phyloP scores from a whole-genome alignment of 2,888 invertebrate species.

The Microchrysa polita region DNA sequence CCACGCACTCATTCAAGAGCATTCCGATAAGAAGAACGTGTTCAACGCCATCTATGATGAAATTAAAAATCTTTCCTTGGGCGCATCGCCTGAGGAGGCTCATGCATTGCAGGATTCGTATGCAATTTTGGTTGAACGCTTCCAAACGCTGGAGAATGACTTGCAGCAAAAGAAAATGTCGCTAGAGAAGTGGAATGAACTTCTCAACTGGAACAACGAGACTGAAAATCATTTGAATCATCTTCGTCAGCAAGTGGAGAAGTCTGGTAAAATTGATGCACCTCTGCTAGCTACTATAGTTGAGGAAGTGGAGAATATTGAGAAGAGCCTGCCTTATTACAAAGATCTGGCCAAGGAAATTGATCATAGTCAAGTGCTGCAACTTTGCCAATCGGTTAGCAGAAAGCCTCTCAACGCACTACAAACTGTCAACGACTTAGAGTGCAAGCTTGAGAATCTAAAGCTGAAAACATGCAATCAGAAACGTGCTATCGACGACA shows the following conservation, averaged over 20 bases:
- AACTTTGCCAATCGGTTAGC: slow-evolving; percentile 75
- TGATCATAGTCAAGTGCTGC: slow-evolving; percentile 74
- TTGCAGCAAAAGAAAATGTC: slow-evolving; percentile 78
- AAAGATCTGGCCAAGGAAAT: slow-evolving; percentile 74
- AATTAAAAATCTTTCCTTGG: slow-evolving; percentile 78
- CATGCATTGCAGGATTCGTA: slow-evolving; percentile 79
- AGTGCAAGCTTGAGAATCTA: slow-evolving; percentile 74
- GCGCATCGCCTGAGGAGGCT: slow-evolving; percentile 78
- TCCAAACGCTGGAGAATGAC: slow-evolving; percentile 78
- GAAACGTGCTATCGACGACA: slow-evolving; percentile 74
- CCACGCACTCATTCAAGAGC: slow-evolving; percentile 84
- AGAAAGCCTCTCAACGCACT: slow-evolving; percentile 79
- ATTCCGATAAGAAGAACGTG: slow-evolving; percentile 81
- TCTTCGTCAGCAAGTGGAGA: slow-evolving; percentile 81
- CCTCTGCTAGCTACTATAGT: slow-evolving; percentile 76
- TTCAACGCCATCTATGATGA: slow-evolving; percentile 84
- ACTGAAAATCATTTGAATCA: slow-evolving; percentile 81
- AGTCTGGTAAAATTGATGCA: slow-evolving; percentile 73
- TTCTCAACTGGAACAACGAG: slow-evolving; percentile 83
- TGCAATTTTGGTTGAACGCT: slow-evolving; percentile 78
- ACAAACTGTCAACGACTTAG: slow-evolving; percentile 76
- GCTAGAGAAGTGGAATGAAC: slow-evolving; percentile 84
- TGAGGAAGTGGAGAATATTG: slow-evolving; percentile 75
- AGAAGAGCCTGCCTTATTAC: slow-evolving; percentile 75
- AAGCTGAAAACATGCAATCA: slow-evolving; percentile 74